Evolutionary conservation across 2,888 invertebrate genomes (phyloP).

Genomic region (Cartodere bifasciata): DNA sequence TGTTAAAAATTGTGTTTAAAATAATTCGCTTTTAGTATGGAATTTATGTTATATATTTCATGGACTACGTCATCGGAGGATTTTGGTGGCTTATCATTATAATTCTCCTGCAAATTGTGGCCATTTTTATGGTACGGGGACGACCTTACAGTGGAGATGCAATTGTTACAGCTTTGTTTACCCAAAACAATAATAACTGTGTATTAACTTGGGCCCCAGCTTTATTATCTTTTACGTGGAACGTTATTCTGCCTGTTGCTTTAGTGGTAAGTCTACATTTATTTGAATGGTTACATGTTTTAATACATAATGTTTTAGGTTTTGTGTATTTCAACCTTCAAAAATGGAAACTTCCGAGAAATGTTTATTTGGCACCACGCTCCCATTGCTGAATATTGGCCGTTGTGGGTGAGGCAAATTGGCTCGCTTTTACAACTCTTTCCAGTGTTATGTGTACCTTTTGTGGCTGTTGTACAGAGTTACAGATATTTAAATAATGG

Average conservation of each 20-base stretch:
- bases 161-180: slow-evolving; percentile 48
- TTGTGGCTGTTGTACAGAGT: slow-evolving; percentile 58
- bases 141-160: slow-evolving; percentile 74
- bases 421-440: slow-evolving; percentile 66
- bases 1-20: background rate
- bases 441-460: slow-evolving; percentile 60
- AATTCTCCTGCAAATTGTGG: slow-evolving; percentile 62
- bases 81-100: slow-evolving; percentile 78
- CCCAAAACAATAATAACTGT: slow-evolving; percentile 35
- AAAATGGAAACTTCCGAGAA: slow-evolving; percentile 52
- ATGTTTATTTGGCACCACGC: slow-evolving; percentile 52
- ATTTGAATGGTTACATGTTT: slow-evolving; percentile 1
- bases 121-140: slow-evolving; percentile 77
- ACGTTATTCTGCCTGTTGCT: slow-evolving; percentile 70
- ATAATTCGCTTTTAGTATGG: slow-evolving; percentile 33
- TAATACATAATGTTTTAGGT: slow-evolving; percentile 34
- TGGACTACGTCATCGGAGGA: slow-evolving; percentile 74
- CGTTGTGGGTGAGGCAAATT: slow-evolving; percentile 64
- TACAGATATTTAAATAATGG: slow-evolving; percentile 69
- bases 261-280: slow-evolving; percentile 50
- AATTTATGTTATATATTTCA: slow-evolving; percentile 67
- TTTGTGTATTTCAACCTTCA: slow-evolving; percentile 56
- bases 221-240: slow-evolving; percentile 75
- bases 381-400: slow-evolving; percentile 58
- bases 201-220: slow-evolving; percentile 49